Evolutionary conservation across 2,797 vertebrate genomes (phyloP).

Genomic region (Phylloscopus collybita): DNA sequence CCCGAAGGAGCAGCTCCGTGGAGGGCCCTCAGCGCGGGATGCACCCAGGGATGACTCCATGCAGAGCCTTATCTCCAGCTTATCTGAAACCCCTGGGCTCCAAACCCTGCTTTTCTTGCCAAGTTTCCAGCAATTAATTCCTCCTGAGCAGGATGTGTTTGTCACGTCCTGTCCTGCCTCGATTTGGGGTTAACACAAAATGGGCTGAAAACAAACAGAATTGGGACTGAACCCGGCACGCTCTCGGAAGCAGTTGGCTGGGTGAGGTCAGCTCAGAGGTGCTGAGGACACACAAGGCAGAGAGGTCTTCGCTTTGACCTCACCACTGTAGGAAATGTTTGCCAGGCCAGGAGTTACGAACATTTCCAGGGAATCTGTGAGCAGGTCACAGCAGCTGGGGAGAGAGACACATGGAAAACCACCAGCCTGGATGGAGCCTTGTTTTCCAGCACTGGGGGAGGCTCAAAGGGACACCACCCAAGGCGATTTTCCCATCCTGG

Average conservation of each 20-base stretch:
- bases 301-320: background rate
- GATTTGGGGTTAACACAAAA: background rate
- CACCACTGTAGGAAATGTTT: background rate
- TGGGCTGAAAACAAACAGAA: background rate
- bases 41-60: background rate
- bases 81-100: constrained; percentile 19
- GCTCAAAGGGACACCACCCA: background rate
- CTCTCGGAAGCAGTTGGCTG: background rate
- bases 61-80: background rate
- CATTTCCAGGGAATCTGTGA: background rate
- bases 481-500: background rate
- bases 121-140: constrained; percentile 56
- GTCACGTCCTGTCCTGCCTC: constrained; percentile 53
- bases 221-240: background rate
- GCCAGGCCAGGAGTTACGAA: background rate
- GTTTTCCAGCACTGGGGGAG: background rate
- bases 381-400: rapidly evolving
- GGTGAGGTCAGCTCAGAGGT: background rate
- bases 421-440: background rate
- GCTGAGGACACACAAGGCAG: background rate
- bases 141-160: constrained; percentile 48
- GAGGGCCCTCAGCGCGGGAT: background rate
- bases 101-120: constrained; percentile 24
- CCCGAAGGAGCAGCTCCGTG: background rate
- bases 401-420: background rate